Evolutionary conservation across 2,113 vertebrate species (phyloP).

Genomic region (Rhizomys pruinosus): DNA sequence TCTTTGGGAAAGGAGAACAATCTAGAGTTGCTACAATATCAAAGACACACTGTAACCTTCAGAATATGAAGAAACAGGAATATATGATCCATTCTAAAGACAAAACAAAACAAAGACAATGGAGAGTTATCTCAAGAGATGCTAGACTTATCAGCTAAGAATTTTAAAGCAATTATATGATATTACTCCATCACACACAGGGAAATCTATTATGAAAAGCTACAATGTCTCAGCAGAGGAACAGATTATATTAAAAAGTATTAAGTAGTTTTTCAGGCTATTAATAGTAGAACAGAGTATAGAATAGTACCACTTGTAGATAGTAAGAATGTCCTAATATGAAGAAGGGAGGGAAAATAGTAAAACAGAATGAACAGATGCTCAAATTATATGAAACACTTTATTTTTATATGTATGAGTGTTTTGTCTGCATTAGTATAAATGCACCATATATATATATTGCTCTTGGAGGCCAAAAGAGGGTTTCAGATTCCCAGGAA

Average conservation of each 20-base stretch:
- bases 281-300: neutral
- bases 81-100: neutral
- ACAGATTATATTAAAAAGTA: neutral
- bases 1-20: neutral
- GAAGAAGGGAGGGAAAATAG: conserved; percentile 19
- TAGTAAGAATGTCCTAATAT: neutral
- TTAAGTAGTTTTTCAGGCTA: neutral
- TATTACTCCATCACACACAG: too few relatives aligned
- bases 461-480: too few relatives aligned
- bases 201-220: neutral
- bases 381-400: too few relatives aligned
- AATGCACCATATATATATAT: too few relatives aligned
- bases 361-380: neutral
- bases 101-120: neutral
- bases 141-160: neutral
- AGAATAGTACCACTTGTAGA: too few relatives aligned
- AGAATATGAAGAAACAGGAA: neutral
- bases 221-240: neutral
- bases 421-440: too few relatives aligned
- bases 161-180: neutral
- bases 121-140: neutral
- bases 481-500: too few relatives aligned
- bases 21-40: neutral
- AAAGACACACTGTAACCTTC: neutral
- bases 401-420: too few relatives aligned